These are phyloP conservation scores for Sylvilagus bachmani DNA, from an alignment of 2,113 vertebrate species.

Conservation along the genomic window DNA sequence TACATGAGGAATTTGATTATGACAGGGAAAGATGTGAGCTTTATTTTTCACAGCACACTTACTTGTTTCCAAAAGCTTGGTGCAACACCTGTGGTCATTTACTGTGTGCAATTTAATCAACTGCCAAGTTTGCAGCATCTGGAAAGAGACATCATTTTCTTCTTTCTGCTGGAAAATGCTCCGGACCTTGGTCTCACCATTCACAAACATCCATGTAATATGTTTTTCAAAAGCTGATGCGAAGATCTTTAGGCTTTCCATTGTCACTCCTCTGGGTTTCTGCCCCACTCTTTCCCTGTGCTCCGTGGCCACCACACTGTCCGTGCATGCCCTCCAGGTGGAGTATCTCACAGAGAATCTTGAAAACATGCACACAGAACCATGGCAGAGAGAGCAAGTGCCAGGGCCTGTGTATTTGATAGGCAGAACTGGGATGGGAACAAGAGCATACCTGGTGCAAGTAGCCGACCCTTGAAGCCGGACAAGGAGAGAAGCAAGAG, in stretches of 20 bases:
- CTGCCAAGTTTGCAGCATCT: background rate
- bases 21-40: conserved; percentile 20
- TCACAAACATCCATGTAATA: background rate
- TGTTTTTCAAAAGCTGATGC: conserved; percentile 28
- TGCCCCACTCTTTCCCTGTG: background rate
- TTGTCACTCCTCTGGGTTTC: background rate
- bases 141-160: conserved; percentile 24
- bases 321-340: background rate
- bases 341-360: background rate
- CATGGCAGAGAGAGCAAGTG: background rate
- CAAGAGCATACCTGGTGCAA: background rate
- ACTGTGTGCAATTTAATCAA: background rate
- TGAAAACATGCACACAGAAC: background rate
- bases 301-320: background rate
- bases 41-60: conserved; percentile 47
- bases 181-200: background rate
- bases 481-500: background rate
- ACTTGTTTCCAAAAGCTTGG: conserved; percentile 53
- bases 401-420: background rate
- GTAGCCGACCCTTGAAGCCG: background rate
- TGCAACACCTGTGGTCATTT: conserved; percentile 31
- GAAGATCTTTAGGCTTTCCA: background rate
- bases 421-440: background rate
- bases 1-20: conserved; percentile 20
- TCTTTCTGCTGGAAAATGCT: background rate